phyloP scores from a whole-genome alignment of 2,888 invertebrate species.

The Gymnocheta viridis region DNA sequence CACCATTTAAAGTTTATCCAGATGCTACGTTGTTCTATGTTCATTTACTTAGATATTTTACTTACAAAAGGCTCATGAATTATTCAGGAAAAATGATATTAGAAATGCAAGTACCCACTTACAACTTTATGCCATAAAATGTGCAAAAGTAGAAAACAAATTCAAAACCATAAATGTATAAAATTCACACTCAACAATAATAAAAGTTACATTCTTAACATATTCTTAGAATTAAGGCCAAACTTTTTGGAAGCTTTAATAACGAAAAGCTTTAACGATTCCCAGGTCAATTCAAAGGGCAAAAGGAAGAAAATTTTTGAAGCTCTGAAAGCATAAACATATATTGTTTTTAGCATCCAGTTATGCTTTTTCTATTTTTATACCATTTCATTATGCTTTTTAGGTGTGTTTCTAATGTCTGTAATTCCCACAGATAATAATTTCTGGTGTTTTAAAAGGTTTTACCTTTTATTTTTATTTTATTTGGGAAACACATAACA shows the following conservation, averaged over 20 bases:
- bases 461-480: too few relatives aligned
- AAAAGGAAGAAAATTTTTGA: constrained; percentile 12
- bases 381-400: not conserved
- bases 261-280: constrained; percentile 40
- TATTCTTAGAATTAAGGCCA: constrained; percentile 9
- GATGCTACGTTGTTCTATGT: not conserved
- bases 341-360: not conserved
- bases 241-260: not conserved
- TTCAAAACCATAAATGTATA: constrained; percentile 5
- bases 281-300: constrained; percentile 38
- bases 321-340: constrained; percentile 12
- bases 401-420: constrained; percentile 4
- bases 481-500: not conserved
- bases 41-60: not conserved
- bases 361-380: not conserved
- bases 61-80: constrained; percentile 39
- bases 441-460: constrained; percentile 23
- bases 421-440: constrained; percentile 34
- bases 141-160: not conserved
- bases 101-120: constrained; percentile 29
- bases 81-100: constrained; percentile 30
- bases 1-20: not conserved
- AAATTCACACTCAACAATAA: not conserved
- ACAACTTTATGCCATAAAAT: not conserved
- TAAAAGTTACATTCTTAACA: constrained; percentile 4